Conservation (phyloP, 2,797 vertebrate genomes). For the Gambusia yucatana region DNA sequence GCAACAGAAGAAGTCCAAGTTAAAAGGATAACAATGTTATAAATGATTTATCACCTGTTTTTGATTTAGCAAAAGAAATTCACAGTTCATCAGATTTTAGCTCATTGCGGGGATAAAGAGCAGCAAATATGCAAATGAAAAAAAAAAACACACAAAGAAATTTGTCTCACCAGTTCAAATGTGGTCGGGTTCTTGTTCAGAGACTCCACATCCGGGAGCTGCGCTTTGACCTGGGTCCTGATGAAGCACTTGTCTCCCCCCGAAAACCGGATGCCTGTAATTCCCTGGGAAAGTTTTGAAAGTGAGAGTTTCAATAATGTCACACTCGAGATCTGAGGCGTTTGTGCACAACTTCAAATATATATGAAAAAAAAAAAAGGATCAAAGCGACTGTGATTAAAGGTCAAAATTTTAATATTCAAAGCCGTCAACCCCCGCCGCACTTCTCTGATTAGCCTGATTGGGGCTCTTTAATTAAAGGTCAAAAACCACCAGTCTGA, state of each 20-base stretch:
- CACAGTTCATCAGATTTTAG: not conserved
- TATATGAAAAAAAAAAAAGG: not conserved
- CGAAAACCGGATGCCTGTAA: slow-evolving; percentile 92
- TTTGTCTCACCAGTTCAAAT: slow-evolving; percentile 87
- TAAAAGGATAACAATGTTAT: not conserved
- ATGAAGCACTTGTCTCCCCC: slow-evolving; percentile 95
- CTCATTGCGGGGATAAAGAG: not conserved
- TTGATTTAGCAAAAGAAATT: not conserved
- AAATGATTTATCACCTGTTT: not conserved
- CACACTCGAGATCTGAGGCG: slow-evolving; percentile 3
- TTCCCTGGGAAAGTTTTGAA: slow-evolving; percentile 78
- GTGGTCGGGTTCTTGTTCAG: slow-evolving; percentile 86
- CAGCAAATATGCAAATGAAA: too few species aligned
- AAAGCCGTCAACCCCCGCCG: slow-evolving; percentile 51
- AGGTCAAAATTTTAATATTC: slow-evolving; percentile 54
- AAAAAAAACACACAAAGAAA: not conserved
- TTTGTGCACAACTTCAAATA: slow-evolving; percentile 4
- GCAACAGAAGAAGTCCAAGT: not conserved
- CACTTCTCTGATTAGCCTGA: slow-evolving; percentile 56
- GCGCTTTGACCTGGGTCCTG: slow-evolving; percentile 92
- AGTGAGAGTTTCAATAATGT: not conserved
- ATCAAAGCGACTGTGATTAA: slow-evolving; percentile 49
- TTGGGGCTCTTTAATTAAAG: slow-evolving; percentile 63
- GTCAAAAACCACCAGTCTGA: slow-evolving; percentile 60
- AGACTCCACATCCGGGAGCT: slow-evolving; percentile 85